Conservation (phyloP, 2,888 invertebrate genomes). For the Meloe dianella region DNA sequence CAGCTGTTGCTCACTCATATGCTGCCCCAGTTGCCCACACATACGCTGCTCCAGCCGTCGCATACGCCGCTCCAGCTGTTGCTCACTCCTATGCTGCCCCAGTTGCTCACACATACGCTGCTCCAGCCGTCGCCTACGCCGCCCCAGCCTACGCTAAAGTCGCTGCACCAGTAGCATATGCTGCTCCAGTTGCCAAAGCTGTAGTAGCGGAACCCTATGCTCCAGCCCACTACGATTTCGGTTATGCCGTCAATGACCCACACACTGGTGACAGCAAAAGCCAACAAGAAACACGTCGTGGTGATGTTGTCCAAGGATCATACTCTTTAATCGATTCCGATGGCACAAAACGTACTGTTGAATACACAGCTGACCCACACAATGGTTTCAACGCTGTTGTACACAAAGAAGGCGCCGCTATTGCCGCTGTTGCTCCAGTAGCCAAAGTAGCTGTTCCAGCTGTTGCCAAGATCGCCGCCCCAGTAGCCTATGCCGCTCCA, state of each 20-base stretch:
- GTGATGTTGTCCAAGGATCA: conserved; percentile 60
- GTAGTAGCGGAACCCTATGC: conserved; percentile 56
- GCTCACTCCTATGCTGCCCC: conserved; percentile 47
- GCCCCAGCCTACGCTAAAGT: conserved; percentile 17
- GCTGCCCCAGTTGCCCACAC: conserved; percentile 31
- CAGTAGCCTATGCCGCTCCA: conserved; percentile 56
- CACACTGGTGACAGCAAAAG: conserved; percentile 33
- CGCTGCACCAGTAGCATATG: conserved; percentile 29
- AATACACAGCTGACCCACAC: conserved; percentile 62
- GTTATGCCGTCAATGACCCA: conserved; percentile 58
- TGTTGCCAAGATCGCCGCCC: conserved; percentile 44
- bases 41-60: conserved; percentile 31
- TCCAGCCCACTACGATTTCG: conserved; percentile 56
- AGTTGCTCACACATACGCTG: conserved; percentile 30
- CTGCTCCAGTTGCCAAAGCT: conserved; percentile 49
- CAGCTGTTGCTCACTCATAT: conserved; percentile 23
- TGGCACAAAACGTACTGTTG: conserved; percentile 61
- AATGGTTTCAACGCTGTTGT: conserved; percentile 64
- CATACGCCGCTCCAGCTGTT: conserved; percentile 44
- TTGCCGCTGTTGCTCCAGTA: conserved; percentile 51
- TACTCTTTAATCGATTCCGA: conserved; percentile 63
- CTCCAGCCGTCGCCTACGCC: conserved; percentile 35
- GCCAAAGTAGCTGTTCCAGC: conserved; percentile 53
- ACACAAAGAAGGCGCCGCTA: conserved; percentile 58
- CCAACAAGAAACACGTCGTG: conserved; percentile 59